phyloP scores from a whole-genome alignment of 2,888 invertebrate species.

The Ichneumon xanthorius region DNA sequence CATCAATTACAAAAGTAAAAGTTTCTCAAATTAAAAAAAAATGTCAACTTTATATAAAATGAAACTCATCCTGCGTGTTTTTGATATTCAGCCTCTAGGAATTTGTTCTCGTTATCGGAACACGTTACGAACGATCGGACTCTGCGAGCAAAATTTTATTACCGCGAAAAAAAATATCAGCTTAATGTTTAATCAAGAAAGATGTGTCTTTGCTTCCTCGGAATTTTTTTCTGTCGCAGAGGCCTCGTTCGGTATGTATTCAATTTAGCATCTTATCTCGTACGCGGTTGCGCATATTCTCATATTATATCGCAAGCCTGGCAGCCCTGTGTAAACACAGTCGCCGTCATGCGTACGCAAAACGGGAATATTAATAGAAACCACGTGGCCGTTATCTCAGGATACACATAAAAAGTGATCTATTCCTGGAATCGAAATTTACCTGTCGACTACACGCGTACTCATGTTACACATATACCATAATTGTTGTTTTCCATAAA shows the following conservation, averaged over 20 bases:
- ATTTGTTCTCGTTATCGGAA: not conserved
- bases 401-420: not conserved
- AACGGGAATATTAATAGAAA: constrained; percentile 46
- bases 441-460: not conserved
- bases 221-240: too few relatives aligned
- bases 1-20: not conserved
- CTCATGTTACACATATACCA: not conserved
- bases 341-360: constrained; percentile 5
- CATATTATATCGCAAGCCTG: constrained; percentile 2
- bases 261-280: constrained; percentile 27
- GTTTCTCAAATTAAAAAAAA: not conserved
- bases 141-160: not conserved
- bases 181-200: not conserved
- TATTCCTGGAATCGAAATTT: constrained; percentile 16
- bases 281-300: constrained; percentile 7
- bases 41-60: not conserved
- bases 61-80: not conserved
- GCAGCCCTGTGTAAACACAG: constrained; percentile 34
- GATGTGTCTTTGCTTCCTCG: too few relatives aligned
- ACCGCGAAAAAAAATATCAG: not conserved
- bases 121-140: not conserved
- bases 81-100: not conserved
- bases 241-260: too few relatives aligned
- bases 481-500: not conserved
- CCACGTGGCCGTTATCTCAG: constrained; percentile 29